Evolutionary conservation across 1,140 invertebrate species (phyloP).

Genomic region (Drosophila obscura): DNA sequence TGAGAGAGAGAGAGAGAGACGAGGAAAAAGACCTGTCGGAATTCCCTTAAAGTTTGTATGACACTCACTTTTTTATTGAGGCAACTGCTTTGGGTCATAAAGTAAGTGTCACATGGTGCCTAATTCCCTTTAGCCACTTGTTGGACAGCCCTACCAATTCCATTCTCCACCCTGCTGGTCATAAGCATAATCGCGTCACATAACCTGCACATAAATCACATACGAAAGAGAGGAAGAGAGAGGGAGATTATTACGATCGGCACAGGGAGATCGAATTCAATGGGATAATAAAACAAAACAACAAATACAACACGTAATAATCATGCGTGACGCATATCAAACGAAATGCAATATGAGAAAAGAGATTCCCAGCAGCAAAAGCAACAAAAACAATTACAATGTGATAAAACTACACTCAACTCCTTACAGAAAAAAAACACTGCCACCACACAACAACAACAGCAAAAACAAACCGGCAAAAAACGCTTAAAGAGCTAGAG

Average conservation of each 20-base stretch:
- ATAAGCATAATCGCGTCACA: slow-evolving; percentile 43
- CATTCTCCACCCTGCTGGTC: background rate
- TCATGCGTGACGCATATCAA: slow-evolving; percentile 74
- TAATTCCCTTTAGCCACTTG: slow-evolving; percentile 22
- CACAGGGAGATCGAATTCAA: slow-evolving; percentile 42
- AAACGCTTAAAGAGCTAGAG: slow-evolving; percentile 28
- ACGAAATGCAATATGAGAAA: slow-evolving; percentile 41
- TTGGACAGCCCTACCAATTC: slow-evolving; percentile 21
- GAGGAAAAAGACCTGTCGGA: too few species aligned
- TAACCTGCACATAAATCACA: slow-evolving; percentile 66
- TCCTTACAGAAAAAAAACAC: background rate
- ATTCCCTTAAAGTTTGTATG: too few species aligned
- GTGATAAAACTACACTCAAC: too few species aligned
- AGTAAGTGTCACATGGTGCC: slow-evolving; percentile 1
- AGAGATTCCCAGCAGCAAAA: slow-evolving; percentile 4
- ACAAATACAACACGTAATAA: slow-evolving; percentile 65
- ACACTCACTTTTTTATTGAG: too few species aligned
- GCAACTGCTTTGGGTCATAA: too few species aligned
- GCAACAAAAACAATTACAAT: background rate
- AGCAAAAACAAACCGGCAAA: slow-evolving; percentile 25
- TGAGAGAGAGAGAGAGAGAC: too few species aligned
- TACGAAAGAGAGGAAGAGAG: slow-evolving; percentile 24
- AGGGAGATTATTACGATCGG: slow-evolving; percentile 29
- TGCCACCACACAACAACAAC: background rate
- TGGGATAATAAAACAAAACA: slow-evolving; percentile 29